Conservation (phyloP, 2,113 vertebrate genomes). For the Platycercus adscitus region DNA sequence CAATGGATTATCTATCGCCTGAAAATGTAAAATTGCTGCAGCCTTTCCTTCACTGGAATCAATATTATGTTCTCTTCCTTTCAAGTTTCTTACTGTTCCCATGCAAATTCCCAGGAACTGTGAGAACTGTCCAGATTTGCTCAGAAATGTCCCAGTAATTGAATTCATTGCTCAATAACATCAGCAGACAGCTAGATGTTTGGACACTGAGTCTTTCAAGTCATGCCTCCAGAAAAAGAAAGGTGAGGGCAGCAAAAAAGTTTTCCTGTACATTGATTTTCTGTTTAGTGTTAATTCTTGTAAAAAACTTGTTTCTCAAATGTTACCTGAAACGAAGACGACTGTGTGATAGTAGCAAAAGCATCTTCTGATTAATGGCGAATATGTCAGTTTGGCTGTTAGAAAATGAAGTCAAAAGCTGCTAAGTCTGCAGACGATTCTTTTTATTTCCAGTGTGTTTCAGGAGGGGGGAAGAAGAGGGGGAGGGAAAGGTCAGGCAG, state of each 20-base stretch:
- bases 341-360: not conserved
- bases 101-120: not conserved
- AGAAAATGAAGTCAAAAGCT: not conserved
- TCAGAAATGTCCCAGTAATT: not conserved
- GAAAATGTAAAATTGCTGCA: not conserved
- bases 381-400: not conserved
- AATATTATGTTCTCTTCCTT: not conserved
- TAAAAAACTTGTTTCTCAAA: not conserved
- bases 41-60: not conserved
- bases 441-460: not conserved
- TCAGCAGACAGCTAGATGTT: not conserved
- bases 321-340: not conserved
- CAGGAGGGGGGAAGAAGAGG: not conserved
- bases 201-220: not conserved
- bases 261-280: not conserved
- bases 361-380: not conserved
- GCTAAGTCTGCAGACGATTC: not conserved
- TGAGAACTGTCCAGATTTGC: not conserved
- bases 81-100: not conserved
- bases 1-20: not conserved
- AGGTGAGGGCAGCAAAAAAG: accelerated
- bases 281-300: not conserved
- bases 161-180: not conserved
- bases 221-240: not conserved
- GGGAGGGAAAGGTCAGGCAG: not conserved